Evolutionary conservation across 2,797 vertebrate genomes (phyloP).

Genomic region (Fringilla coelebs): DNA sequence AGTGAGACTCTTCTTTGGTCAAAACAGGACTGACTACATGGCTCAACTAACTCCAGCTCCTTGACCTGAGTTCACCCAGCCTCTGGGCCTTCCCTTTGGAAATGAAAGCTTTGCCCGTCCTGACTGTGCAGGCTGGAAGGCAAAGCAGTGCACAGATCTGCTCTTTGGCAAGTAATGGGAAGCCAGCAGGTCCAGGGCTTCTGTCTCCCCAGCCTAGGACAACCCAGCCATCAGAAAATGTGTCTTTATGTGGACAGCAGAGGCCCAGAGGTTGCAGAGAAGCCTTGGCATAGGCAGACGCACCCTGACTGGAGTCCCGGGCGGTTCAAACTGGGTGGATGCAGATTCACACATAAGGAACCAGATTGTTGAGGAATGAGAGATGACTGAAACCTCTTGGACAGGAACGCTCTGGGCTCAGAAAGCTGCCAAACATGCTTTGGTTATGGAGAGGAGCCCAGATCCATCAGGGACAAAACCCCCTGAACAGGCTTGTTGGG

Average conservation of each 20-base stretch:
- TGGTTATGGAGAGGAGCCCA: slow-evolving; percentile 55
- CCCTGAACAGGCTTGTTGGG: background rate
- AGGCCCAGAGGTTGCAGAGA: background rate
- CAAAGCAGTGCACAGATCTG: background rate
- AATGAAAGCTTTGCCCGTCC: background rate
- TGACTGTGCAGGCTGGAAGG: background rate
- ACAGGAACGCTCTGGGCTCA: slow-evolving; percentile 47
- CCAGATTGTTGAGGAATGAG: slow-evolving; percentile 58
- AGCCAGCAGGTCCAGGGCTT: background rate
- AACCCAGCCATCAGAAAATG: background rate
- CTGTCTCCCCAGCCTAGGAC: background rate
- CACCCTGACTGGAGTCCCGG: background rate
- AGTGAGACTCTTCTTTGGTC: background rate
- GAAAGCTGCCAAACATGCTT: slow-evolving; percentile 60
- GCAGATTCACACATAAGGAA: slow-evolving; percentile 50
- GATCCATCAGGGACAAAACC: slow-evolving; percentile 36
- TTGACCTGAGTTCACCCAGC: slow-evolving; percentile 19
- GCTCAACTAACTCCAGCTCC: background rate
- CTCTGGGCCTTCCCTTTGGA: background rate
- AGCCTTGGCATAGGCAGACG: background rate
- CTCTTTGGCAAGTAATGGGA: background rate
- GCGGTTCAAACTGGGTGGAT: slow-evolving; percentile 47
- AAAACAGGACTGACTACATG: background rate
- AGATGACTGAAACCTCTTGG: slow-evolving; percentile 65
- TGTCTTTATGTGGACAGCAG: background rate